Percentiles rank a stretch among this genome's conserved stretches.
phyloP scores from a whole-genome alignment of 2,797 vertebrate species.

The Menidia menidia region DNA sequence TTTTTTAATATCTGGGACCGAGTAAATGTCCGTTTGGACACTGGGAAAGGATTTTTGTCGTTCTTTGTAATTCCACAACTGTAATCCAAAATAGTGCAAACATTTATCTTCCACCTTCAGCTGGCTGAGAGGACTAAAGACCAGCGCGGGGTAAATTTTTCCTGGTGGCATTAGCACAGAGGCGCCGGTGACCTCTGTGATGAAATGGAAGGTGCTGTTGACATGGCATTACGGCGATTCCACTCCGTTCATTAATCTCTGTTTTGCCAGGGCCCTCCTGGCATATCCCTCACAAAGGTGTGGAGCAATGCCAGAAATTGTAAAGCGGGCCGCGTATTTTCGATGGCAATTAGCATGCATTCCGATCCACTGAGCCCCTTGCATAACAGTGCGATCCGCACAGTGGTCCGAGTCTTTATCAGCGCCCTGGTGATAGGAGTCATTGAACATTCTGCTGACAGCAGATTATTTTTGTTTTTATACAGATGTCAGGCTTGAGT shows the following conservation, averaged over 20 bases:
- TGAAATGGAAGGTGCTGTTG: constrained; percentile 83
- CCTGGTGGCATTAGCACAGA: constrained; percentile 76
- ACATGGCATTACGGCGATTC: constrained; percentile 82
- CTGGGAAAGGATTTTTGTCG: constrained; percentile 65
- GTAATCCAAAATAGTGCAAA: constrained; percentile 68
- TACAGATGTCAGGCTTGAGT: constrained; percentile 88
- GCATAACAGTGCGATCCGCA: constrained; percentile 86
- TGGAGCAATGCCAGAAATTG: constrained; percentile 79
- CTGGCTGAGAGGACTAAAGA: constrained; percentile 68
- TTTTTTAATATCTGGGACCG: constrained; percentile 49
- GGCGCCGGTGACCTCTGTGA: constrained; percentile 78
- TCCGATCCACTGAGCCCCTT: constrained; percentile 94
- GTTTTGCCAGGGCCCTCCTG: constrained; percentile 79
- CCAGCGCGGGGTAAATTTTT: constrained; percentile 68
- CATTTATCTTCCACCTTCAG: constrained; percentile 80
- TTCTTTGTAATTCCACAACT: constrained; percentile 77
- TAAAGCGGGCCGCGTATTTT: constrained; percentile 84
- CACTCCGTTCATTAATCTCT: constrained; percentile 85
- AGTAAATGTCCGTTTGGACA: constrained; percentile 52
- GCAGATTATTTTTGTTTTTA: constrained; percentile 93
- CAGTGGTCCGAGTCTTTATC: constrained; percentile 85
- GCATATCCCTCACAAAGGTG: constrained; percentile 83
- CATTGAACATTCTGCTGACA: constrained; percentile 90
- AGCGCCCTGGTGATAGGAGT: constrained; percentile 86
- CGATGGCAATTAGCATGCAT: constrained; percentile 97